Conservation (phyloP, 2,888 invertebrate genomes). For the Napeogenes inachia region DNA sequence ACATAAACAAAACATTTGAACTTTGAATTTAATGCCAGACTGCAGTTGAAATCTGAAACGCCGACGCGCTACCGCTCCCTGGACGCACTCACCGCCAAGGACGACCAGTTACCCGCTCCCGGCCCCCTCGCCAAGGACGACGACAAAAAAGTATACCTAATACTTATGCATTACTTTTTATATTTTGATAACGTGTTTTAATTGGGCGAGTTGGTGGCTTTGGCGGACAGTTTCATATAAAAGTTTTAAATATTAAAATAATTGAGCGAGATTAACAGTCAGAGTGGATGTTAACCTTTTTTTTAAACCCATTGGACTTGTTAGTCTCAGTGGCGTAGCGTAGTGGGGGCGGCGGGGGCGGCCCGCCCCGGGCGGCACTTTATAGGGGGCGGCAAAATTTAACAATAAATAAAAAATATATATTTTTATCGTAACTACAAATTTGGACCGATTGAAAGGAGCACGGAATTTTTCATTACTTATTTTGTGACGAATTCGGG, state of each 20-base stretch:
- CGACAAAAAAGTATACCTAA: slow-evolving; percentile 16
- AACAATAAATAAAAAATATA: too few species aligned
- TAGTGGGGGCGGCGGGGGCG: too few species aligned
- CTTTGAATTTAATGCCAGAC: slow-evolving; percentile 1
- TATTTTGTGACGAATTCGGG: too few species aligned
- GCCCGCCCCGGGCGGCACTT: too few species aligned
- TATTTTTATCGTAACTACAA: too few species aligned
- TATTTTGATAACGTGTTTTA: not conserved
- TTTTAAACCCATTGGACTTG: too few species aligned
- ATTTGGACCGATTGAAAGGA: too few species aligned
- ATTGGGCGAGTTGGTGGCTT: not conserved
- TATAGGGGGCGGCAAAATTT: too few species aligned
- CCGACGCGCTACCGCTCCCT: slow-evolving; percentile 67
- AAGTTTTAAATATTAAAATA: not conserved
- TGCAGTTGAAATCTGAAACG: slow-evolving; percentile 43
- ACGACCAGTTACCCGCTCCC: slow-evolving; percentile 48
- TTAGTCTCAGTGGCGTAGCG: too few species aligned
- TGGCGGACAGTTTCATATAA: not conserved
- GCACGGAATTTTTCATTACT: too few species aligned
- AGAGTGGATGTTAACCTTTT: too few species aligned
- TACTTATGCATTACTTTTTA: not conserved
- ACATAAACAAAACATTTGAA: slow-evolving; percentile 4
- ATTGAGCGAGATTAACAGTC: not conserved
- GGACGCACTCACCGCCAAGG: slow-evolving; percentile 55
- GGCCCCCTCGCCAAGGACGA: slow-evolving; percentile 39